Base-by-base conservation (phyloP, 2,888 invertebrate species). In the Synanthedon andrenaeformis region DNA sequence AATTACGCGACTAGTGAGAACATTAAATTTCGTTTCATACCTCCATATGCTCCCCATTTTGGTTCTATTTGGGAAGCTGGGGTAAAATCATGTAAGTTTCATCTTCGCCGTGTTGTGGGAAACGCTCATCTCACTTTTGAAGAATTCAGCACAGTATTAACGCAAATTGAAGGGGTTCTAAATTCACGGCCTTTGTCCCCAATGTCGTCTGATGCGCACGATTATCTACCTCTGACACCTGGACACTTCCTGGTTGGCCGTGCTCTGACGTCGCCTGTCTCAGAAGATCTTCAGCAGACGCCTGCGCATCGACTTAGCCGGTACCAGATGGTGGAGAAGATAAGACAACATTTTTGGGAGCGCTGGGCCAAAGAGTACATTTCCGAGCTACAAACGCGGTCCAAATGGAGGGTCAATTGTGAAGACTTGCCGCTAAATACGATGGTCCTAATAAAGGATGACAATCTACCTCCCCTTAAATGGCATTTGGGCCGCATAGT, bases 271-370 rank as follows among this genome's bases (percentile, higher is more conserved):
- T 54, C 62, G 3, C 58, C 55, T 8, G 53, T 49, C 1, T 19
- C n/a, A 42, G 17, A 17, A 1, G 57, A 59, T 51, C 14, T 58
- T 2, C 45, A n/a, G 1, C 42, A n/a, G 4, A 23, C 28, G n/a
- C 35, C 55, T 10, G 14, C 52, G 8, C 35, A 48, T 3, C 53
- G 58, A n/a, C 55, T 60, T 4, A 35, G 49, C 4, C 58, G 60
- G 6, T 59, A 59, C 42, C 53, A 59, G 13, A 13, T 58, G 2
- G 49, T 58, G 4, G 60, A 63, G 41, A 62, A 64, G 42, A 53
- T 62, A 3, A 54, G 63, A 5, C 66, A 64, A 35, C 57, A 63
- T n/a, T 64, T 63, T 42, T 66, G 63, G 66, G 12, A 14, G 2
- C 56, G 63, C 0, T 63, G 59, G 61, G 53, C 56, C 3, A 62